Conservation (phyloP, 1,140 invertebrate genomes). For the Drosophila lowei region DNA sequence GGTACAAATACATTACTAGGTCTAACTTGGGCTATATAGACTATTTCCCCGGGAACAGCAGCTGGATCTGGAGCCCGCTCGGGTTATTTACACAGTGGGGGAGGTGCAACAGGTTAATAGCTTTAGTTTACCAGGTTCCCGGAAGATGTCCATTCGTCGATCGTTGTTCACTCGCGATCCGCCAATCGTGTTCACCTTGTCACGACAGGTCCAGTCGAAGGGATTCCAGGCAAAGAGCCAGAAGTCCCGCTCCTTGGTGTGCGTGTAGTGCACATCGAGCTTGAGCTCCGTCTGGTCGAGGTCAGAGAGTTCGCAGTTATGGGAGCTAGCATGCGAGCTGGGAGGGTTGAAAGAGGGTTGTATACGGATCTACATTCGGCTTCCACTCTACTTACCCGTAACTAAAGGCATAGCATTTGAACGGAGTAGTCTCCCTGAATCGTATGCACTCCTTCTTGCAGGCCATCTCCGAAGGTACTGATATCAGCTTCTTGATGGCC, state of each 20-base stretch:
- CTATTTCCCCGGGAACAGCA: neutral
- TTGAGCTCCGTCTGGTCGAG: slow-evolving; percentile 87
- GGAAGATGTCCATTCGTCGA: slow-evolving; percentile 82
- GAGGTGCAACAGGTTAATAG: slow-evolving; percentile 82
- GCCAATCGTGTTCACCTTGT: slow-evolving; percentile 82
- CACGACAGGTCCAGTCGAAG: slow-evolving; percentile 82
- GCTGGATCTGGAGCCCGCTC: slow-evolving; percentile 10
- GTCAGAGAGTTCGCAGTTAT: slow-evolving; percentile 87
- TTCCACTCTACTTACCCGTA: slow-evolving; percentile 84
- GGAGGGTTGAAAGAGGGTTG: neutral
- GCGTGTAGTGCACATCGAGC: slow-evolving; percentile 86
- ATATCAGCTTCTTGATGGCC: slow-evolving; percentile 86
- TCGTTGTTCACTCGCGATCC: slow-evolving; percentile 81
- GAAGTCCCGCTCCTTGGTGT: slow-evolving; percentile 84
- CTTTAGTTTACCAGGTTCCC: slow-evolving; percentile 83
- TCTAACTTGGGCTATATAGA: neutral
- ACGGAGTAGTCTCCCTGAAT: slow-evolving; percentile 85
- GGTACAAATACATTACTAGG: slow-evolving; percentile 33
- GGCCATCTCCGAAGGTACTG: slow-evolving; percentile 86
- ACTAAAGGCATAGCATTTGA: slow-evolving; percentile 89
- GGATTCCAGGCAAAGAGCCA: slow-evolving; percentile 87
- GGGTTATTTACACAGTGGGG: slow-evolving; percentile 78
- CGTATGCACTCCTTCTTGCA: slow-evolving; percentile 88
- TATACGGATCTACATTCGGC: neutral
- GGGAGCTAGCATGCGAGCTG: slow-evolving; percentile 68